phyloP scores from a whole-genome alignment of 1,140 invertebrate genomes.

The Halotydeus destructor region DNA sequence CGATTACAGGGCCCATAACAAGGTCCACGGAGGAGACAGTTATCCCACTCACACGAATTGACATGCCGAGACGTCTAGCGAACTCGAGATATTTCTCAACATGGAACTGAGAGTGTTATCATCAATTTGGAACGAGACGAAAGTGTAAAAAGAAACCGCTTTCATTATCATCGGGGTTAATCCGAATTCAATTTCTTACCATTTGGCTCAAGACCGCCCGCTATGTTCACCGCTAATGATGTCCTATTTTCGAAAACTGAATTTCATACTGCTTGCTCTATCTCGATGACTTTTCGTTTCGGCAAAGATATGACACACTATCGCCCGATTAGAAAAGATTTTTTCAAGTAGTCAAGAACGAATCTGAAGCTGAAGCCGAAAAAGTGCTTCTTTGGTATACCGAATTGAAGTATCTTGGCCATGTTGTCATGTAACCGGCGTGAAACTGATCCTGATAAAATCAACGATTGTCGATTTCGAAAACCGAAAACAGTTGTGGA shows the following conservation, averaged over 20 bases:
- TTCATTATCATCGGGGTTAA: slow-evolving; percentile 27
- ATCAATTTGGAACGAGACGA: too few relatives aligned
- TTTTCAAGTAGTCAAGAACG: slow-evolving; percentile 14
- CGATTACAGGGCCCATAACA: slow-evolving; percentile 16
- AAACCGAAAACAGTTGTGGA: slow-evolving; percentile 20
- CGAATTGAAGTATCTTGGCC: slow-evolving; percentile 21
- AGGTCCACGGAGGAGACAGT: not conserved
- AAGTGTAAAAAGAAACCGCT: too few relatives aligned
- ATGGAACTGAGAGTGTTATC: too few relatives aligned
- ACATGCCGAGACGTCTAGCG: slow-evolving; percentile 20
- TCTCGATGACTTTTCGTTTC: slow-evolving; percentile 10
- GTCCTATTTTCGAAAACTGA: slow-evolving; percentile 15
- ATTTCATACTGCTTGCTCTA: not conserved
- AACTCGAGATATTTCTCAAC: not conserved
- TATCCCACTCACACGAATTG: slow-evolving; percentile 19
- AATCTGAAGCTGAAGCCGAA: slow-evolving; percentile 20
- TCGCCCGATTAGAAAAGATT: slow-evolving; percentile 16
- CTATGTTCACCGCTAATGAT: slow-evolving; percentile 26
- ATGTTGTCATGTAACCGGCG: slow-evolving; percentile 20
- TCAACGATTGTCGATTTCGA: slow-evolving; percentile 18
- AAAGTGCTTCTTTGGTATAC: slow-evolving; percentile 22
- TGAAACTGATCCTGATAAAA: slow-evolving; percentile 21
- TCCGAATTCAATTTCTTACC: slow-evolving; percentile 26
- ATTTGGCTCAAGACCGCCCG: slow-evolving; percentile 27
- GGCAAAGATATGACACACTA: slow-evolving; percentile 15